These are phyloP conservation scores for Nasonovia ribisnigri DNA, from an alignment of 2,888 invertebrate genomes.

Conservation along the genomic window DNA sequence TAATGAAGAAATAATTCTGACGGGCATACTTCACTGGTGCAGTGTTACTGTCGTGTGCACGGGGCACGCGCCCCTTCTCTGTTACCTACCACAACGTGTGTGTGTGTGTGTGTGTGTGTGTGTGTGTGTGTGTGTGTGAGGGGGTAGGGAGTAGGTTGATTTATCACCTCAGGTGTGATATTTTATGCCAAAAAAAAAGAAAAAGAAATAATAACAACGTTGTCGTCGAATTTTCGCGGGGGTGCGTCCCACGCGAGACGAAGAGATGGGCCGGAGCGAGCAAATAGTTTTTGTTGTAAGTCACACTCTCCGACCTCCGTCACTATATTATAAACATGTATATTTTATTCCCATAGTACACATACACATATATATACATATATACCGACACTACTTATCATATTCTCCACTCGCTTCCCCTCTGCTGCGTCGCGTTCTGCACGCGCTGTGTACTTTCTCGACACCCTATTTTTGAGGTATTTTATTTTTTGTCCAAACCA, in stretches of 20 bases:
- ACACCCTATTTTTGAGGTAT: constrained; percentile 16
- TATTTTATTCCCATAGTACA: not conserved
- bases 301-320: not conserved
- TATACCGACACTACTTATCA: constrained; percentile 12
- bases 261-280: not conserved
- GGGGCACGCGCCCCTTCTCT: not conserved
- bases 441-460: not conserved
- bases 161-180: constrained; percentile 11
- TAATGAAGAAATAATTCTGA: constrained; percentile 50
- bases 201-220: constrained; percentile 8
- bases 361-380: not conserved
- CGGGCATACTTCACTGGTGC: not conserved
- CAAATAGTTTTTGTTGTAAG: constrained; percentile 24
- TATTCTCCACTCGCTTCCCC: not conserved
- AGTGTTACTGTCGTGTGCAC: not conserved
- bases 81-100: not conserved
- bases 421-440: not conserved
- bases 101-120: not conserved
- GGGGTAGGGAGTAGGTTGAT: not conserved
- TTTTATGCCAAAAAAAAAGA: not conserved
- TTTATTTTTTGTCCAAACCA: not conserved
- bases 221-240: constrained; percentile 16
- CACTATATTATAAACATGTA: not conserved
- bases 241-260: not conserved
- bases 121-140: no score